phyloP scores from a whole-genome alignment of 2,888 invertebrate genomes.

The Synanthedon myopaeformis region DNA sequence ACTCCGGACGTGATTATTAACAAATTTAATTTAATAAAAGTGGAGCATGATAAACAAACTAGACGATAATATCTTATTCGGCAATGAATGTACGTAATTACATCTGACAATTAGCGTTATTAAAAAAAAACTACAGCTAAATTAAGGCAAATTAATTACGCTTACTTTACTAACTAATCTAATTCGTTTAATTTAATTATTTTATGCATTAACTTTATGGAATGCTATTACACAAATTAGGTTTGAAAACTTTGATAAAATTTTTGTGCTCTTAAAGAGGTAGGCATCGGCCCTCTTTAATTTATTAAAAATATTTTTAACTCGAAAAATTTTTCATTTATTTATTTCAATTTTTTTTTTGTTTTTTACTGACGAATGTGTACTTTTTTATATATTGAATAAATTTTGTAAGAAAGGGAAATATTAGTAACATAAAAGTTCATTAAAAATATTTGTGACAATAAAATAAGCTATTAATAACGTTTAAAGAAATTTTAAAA shows the following conservation, averaged over 20 bases:
- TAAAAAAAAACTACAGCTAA: conserved; percentile 24
- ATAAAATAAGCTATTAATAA: no score
- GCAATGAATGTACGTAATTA: conserved; percentile 13
- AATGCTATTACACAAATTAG: conserved; percentile 14
- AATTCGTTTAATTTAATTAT: conserved; percentile 16
- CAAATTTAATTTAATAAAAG: neutral
- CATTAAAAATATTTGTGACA: no score
- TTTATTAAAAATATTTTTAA: no score
- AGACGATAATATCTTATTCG: neutral
- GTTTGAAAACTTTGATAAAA: conserved; percentile 13
- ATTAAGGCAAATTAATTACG: conserved; percentile 26
- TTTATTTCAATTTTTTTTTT: no score
- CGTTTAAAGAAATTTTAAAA: no score
- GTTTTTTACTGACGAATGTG: no score
- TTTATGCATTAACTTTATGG: conserved; percentile 15
- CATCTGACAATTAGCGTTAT: conserved; percentile 31
- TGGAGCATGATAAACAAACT: neutral
- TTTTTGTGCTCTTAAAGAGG: conserved; percentile 9
- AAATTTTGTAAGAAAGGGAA: no score
- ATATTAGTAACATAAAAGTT: no score
- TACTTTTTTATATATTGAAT: no score
- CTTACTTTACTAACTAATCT: conserved; percentile 29
- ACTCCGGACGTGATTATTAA: no score
- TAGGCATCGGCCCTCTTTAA: no score
- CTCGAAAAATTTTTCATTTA: no score